Evolutionary conservation across 2,113 vertebrate genomes (phyloP), one percentile per base, ranked within the genome.

Genomic region (Pao palembangensis): DNA sequence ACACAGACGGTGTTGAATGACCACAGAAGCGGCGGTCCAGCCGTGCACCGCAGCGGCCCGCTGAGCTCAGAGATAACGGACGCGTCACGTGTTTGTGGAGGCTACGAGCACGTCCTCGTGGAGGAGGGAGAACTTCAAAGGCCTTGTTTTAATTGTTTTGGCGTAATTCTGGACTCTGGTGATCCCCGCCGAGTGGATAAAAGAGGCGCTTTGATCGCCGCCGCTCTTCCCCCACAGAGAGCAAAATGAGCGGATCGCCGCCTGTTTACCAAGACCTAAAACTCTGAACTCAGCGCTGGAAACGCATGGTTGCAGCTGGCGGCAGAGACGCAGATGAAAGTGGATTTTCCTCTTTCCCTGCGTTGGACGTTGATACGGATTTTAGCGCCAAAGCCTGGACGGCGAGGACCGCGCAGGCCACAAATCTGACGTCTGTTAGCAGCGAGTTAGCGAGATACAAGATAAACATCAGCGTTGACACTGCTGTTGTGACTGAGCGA

Each of bases 161-260:
- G 55, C 52, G 67, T 61, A 78, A 71, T 53, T 64, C 31, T 61
- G 44, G 78, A 67, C 61, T 23, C 21, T 53, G 43, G 44, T 53
- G 51, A 69, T 75, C 83, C 72, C 66, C 72, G 75, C 75, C 73
- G 76, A 79, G 59, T 79, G 51, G 71, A 57, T 23, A 46, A 49
- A 70, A 72, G 64, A 55, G 63, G 67, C 65, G 53, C 80, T 86
- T 82, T 85, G 78, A 82, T 88, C 75, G 60, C 57, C 66, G 53
- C 43, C 61, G 75, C 63, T 61, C 67, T 64, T 64, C 67, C 64
- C 67, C 69, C 11, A 16, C 8, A 0, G 63, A 56, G 50, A 71
- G 43, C 41, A 53, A 60, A 77, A 75, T 5, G 8, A 67, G 52
- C 41, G 43, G 5, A 2, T 25, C 61, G 64, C 75, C 63, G 58